phyloP scores from a whole-genome alignment of 2,113 vertebrate genomes.

The Onychostruthus taczanowskii region DNA sequence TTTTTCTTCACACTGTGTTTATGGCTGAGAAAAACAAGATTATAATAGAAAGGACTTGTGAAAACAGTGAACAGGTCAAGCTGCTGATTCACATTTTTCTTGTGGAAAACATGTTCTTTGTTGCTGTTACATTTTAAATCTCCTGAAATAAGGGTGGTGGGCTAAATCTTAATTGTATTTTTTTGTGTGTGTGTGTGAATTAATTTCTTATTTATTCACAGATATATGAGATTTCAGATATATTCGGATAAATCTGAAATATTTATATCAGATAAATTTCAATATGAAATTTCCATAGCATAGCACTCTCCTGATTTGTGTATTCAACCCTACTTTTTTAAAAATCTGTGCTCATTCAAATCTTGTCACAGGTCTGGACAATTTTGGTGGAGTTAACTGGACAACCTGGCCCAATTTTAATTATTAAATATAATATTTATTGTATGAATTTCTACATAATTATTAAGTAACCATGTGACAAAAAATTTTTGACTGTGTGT shows the following conservation, averaged over 20 bases:
- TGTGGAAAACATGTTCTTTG: neutral
- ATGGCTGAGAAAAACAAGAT: slow-evolving; percentile 46
- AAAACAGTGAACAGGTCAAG: neutral
- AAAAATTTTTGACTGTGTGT: neutral
- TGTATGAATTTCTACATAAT: neutral
- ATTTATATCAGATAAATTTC: neutral
- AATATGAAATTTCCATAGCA: neutral
- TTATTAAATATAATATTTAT: neutral
- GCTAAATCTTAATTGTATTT: neutral
- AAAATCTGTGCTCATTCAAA: neutral
- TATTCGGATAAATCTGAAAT: neutral
- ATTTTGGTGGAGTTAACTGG: neutral
- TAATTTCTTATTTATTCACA: neutral
- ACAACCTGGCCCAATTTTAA: neutral
- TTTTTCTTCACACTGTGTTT: slow-evolving; percentile 22
- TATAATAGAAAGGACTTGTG: slow-evolving; percentile 1
- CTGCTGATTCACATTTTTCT: slow-evolving; percentile 20
- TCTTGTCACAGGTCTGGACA: neutral
- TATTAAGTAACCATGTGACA: neutral
- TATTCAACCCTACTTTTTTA: neutral
- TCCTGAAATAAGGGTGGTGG: neutral
- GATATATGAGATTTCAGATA: neutral
- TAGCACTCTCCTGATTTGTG: neutral
- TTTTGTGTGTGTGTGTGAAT: neutral
- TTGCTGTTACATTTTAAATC: neutral